Evolutionary conservation across 2,888 invertebrate species (phyloP).

Genomic region (Phortica magna): DNA sequence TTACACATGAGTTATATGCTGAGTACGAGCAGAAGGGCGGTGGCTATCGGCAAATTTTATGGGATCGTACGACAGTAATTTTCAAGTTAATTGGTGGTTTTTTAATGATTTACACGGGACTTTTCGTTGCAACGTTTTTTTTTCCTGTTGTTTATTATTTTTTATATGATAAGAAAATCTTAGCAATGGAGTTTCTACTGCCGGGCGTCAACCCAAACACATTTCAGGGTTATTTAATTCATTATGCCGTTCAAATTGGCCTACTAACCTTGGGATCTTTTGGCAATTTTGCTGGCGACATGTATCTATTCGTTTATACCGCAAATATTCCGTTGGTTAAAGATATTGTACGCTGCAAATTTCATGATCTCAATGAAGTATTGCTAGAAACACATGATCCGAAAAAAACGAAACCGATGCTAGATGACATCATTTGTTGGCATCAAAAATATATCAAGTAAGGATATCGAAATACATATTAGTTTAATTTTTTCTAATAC

Average conservation of each 20-base stretch:
- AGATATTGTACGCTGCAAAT: conserved; percentile 53
- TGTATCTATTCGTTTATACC: conserved; percentile 49
- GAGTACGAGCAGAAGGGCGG: conserved; percentile 52
- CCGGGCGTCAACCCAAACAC: conserved; percentile 50
- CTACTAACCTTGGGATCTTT: conserved; percentile 46
- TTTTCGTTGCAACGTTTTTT: conserved; percentile 52
- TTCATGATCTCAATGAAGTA: conserved; percentile 46
- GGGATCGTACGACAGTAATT: conserved; percentile 42
- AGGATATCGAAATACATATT: not conserved
- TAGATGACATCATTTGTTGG: conserved; percentile 48
- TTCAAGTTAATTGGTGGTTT: conserved; percentile 41
- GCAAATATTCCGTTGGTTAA: conserved; percentile 50
- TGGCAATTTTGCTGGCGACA: conserved; percentile 55
- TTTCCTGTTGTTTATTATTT: conserved; percentile 36
- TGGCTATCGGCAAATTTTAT: conserved; percentile 49
- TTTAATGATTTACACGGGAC: conserved; percentile 34
- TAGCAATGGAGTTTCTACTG: conserved; percentile 53
- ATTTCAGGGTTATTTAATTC: conserved; percentile 37
- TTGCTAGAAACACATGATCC: not conserved
- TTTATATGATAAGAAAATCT: conserved; percentile 42
- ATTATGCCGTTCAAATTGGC: conserved; percentile 34
- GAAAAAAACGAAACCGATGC: not conserved
- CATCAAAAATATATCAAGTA: conserved; percentile 56
- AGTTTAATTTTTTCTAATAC: not conserved
- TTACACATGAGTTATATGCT: conserved; percentile 52